Percentiles rank a stretch among this genome's conserved stretches.
Conservation (phyloP, 2,888 invertebrate species). For the Mesoligia furuncula region DNA sequence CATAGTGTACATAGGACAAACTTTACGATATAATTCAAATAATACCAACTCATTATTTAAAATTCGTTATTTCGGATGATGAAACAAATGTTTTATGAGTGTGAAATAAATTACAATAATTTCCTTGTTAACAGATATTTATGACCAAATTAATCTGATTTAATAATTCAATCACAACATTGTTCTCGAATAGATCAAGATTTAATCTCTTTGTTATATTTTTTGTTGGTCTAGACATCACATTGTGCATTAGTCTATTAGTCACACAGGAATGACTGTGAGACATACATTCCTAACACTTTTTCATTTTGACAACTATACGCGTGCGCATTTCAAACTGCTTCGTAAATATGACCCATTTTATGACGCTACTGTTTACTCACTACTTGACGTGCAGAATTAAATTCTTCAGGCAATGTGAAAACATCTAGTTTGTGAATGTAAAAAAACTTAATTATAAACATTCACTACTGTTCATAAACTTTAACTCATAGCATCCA, state of each 20-base stretch:
- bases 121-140: conserved; percentile 42
- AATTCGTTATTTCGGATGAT: conserved; percentile 4
- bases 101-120: conserved; percentile 30
- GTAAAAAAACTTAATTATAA: neutral
- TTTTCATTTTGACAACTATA: conserved; percentile 47
- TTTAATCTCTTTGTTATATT: conserved; percentile 51
- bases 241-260: conserved; percentile 45
- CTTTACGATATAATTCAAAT: neutral
- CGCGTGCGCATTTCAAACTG: conserved; percentile 33
- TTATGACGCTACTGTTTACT: conserved; percentile 36
- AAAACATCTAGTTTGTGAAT: conserved; percentile 13
- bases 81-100: conserved; percentile 3
- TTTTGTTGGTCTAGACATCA: conserved; percentile 60
- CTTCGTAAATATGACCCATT: conserved; percentile 41
- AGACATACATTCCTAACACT: conserved; percentile 42
- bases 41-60: neutral
- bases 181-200: conserved; percentile 39
- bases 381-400: conserved; percentile 29
- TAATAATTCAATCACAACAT: conserved; percentile 32
- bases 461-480: conserved; percentile 3
- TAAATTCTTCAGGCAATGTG: conserved; percentile 9
- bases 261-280: conserved; percentile 47
- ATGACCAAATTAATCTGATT: conserved; percentile 25
- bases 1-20: neutral
- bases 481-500: neutral